A percentile compares a stretch with the other conserved stretches of the same genome.
phyloP scores from a whole-genome alignment of 2,113 vertebrate genomes.

The Trachemys scripta region DNA sequence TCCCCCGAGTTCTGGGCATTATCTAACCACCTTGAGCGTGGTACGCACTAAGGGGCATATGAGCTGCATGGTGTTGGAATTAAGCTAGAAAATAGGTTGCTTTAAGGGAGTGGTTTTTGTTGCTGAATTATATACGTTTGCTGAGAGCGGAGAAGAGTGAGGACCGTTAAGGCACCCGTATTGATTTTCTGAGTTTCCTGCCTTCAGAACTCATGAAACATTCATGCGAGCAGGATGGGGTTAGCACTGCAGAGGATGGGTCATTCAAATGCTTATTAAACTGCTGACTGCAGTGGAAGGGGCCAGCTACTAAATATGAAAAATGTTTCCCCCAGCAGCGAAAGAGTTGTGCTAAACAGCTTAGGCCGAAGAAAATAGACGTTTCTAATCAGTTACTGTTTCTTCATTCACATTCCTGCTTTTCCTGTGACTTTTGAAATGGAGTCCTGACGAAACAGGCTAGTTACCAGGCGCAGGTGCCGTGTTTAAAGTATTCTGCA shows the following conservation, averaged over 20 bases:
- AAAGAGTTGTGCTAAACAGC: constrained; percentile 35
- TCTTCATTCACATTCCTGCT: constrained; percentile 4
- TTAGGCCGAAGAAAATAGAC: constrained; percentile 50
- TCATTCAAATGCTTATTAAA: constrained; percentile 70
- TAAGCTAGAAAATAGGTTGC: not conserved
- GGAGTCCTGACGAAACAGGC: not conserved
- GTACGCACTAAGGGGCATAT: no score
- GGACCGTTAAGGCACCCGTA: constrained; percentile 39
- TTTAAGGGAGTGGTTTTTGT: constrained; percentile 35
- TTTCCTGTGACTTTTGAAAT: not conserved
- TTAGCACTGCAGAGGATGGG: not conserved
- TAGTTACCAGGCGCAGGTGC: not conserved
- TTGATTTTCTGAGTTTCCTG: constrained; percentile 18
- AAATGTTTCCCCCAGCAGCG: constrained; percentile 57
- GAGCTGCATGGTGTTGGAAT: not conserved
- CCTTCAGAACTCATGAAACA: constrained; percentile 58
- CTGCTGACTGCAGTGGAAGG: constrained; percentile 66
- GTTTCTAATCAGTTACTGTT: constrained; percentile 47
- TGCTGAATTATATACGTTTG: constrained; percentile 70
- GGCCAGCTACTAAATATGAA: constrained; percentile 75
- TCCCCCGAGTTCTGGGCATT: not conserved
- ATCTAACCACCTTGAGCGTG: not conserved
- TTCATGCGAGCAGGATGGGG: constrained; percentile 30
- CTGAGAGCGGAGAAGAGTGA: constrained; percentile 41
- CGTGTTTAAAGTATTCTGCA: not conserved